Base-by-base conservation (phyloP, 2,888 invertebrate species). In the Serripes groenlandicus region DNA sequence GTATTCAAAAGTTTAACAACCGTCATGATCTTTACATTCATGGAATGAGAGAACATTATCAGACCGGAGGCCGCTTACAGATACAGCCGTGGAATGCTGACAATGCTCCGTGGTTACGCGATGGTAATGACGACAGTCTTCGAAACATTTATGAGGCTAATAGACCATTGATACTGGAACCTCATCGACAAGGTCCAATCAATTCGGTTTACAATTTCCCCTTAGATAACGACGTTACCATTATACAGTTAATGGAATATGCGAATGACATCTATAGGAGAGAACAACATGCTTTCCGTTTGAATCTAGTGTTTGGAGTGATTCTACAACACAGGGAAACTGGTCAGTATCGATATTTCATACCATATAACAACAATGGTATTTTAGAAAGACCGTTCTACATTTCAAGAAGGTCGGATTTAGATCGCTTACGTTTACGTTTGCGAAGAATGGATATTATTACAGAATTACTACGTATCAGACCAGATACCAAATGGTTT, bases 401-500 rank as follows among this genome's bases (percentile, higher is more conserved):
- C 42, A 58, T 83, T 9, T 81, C 80, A 1, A 82, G 78, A 73
- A 42, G 79, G 21, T 58, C 9, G 3, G 84, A 87, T 37, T 28
- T 86, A 0, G 42, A 78, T 28, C n/a, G 69, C 18, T 49, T 81
- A 1, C 66, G 77, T 0, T 37, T 64, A 28, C 23, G 28, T 0
- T 62, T 83, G 21, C 26, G 71, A 15, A 69, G 28, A 15, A 72
- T 77, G 37, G 81, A 83, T 56, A 58, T 85, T 15, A 2, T 58
- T 0, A 79, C 76, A 3, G 75, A 88, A 54, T 30, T 83, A 9
- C 54, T 83, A 9, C 18, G 73, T 15, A 35, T 80, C 1, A 56
- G 86, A n/a, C 73, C 83, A 5, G 62, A 86, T 35, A 83, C 83
- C 15, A 83, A 85, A 60, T 88, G 83, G 86, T 56, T 81, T 21